Percentiles rank a stretch among this genome's conserved stretches.
Conservation (phyloP, 2,113 vertebrate species). For the Otolemur garnettii region DNA sequence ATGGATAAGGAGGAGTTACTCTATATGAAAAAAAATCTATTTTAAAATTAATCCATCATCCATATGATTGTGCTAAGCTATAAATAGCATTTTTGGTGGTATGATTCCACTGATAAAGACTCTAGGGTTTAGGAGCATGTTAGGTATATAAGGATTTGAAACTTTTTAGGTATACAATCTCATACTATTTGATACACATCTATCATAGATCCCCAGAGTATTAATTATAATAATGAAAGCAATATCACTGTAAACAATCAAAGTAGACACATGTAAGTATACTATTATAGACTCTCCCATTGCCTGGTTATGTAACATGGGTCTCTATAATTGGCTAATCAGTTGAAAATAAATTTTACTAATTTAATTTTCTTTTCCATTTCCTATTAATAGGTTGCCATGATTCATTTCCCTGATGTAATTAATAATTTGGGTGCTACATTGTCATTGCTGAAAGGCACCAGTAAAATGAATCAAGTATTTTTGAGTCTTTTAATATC, state of each 20-base stretch:
- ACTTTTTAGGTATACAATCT: neutral
- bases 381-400: slow-evolving; percentile 75
- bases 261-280: neutral
- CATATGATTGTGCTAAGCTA: neutral
- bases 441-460: slow-evolving; percentile 58
- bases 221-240: neutral
- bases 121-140: neutral
- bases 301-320: slow-evolving; percentile 6
- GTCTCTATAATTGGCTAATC: slow-evolving; percentile 68
- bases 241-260: neutral
- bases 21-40: neutral
- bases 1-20: neutral
- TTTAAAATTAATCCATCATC: neutral
- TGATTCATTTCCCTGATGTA: slow-evolving; percentile 71
- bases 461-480: slow-evolving; percentile 66
- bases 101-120: neutral
- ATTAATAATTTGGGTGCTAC: slow-evolving; percentile 74
- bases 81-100: neutral
- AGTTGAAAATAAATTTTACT: slow-evolving; percentile 67
- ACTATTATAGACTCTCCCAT: neutral
- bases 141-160: neutral
- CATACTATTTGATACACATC: neutral
- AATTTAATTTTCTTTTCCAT: slow-evolving; percentile 75
- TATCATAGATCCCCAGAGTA: neutral
- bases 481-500: slow-evolving; percentile 69